Base-by-base conservation (phyloP, 2,888 invertebrate species). In the Luperina nickerlii region DNA sequence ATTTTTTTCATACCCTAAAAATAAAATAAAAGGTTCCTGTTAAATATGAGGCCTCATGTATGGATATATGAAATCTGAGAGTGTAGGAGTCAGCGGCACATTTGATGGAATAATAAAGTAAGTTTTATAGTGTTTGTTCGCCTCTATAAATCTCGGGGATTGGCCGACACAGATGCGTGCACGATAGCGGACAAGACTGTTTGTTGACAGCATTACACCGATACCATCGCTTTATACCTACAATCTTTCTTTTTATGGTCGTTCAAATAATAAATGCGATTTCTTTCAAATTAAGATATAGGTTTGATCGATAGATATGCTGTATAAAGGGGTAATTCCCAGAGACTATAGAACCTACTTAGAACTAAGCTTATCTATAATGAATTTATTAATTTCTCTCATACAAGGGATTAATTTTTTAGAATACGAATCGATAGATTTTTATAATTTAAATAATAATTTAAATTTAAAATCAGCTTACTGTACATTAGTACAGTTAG, bases 61-160 rank as follows among this genome's bases (percentile, higher is more conserved):
- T 88, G 82, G 88, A 90, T 90, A 88, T 91, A 91, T 91, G 87
- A 91, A 91, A 92, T 84, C 86, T 78, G 86, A 86, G 88, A 90
- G 88, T 89, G 86, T 90, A 86, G 83, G 90, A 91, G 89, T 91
- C 90, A 91, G 92, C 92, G 90, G 90, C 90, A 90, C 86, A 90
- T 92, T 94, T 94, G 93, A 95, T 94, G 93, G 94, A 95, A 94
- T 93, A 94, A 94, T 94, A 95, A 94, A 95, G 91, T 91, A 91
- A 92, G 93, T 94, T 95, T 94, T 94, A 95, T 94, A 92, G 92
- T 92, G 91, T 92, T 92, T 93, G 92, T 91, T 91, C 89, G 91
- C 90, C 85, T 87, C 92, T 91, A 94, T 95, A 94, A 94, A 94
- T 94, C 92, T 92, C 86, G 79, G 82, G 87, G 90, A 92, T 92